Evolutionary conservation across 2,113 vertebrate species (phyloP), one percentile per base, ranked within the genome.

Genomic region (Hippocampus barbouri): DNA sequence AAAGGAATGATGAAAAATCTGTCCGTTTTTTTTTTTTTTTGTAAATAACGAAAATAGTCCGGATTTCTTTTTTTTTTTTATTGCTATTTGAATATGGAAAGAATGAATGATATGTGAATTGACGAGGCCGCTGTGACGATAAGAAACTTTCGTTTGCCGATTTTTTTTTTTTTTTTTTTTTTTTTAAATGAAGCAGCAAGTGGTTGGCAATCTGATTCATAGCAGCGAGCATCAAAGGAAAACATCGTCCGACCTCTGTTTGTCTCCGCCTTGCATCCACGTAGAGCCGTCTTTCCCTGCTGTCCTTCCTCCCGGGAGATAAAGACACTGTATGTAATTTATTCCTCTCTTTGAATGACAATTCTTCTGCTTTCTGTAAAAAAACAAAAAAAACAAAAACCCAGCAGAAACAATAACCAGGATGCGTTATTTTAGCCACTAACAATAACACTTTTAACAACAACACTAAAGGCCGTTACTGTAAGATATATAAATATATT

Each of bases 401-500:
- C n/a, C 23, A 12, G 43, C 64, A 71, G 60, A 45, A 65, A 60
- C 72, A 45, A 5, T 34, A 73, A 75, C 76, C 83, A 87, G 85
- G 80, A 79, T 75, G 74, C 64, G 64, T 60, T 79, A 70, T 63
- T 70, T 70, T 69, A 74, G 41, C 61, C 59, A 23, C 71, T 80
- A 88, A 75, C 77, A 72, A 82, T 76, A 83, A 64, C 68, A 85
- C 86, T 90, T 91, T 91, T 86, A 89, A 84, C 69, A 69, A 83
- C 68, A 85, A 81, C 61, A 80, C 65, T 78, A 87, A 90, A 85
- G 38, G 84, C 78, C 81, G 74, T 77, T 81, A 78, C 85, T 91
- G 89, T 89, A 87, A 91, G 77, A 92, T 92, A 90, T 89, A 85
- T 66, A 65, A n/a, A 66, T 92, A 86, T 93, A 92, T 93, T 92